Conservation (phyloP, 30 jellyfish, hydroid and myxozoan species). For the Pseudorhiza aurosa region DNA sequence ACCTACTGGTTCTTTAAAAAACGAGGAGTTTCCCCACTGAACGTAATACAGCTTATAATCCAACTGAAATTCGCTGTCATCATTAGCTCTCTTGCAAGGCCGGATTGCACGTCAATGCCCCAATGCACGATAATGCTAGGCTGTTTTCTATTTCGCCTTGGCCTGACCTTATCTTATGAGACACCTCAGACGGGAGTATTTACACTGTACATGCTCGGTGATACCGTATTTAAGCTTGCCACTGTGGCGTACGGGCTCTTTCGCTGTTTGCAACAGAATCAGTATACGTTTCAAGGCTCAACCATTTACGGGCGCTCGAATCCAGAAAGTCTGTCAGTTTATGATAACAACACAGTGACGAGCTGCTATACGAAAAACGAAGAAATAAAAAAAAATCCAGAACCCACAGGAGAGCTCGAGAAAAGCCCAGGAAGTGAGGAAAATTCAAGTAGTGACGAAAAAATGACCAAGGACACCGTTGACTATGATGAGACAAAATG, state of each 20-base stretch:
- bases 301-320: conserved; percentile 14
- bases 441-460: not conserved
- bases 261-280: not conserved
- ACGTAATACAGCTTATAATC: not conserved
- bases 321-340: not conserved
- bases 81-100: not conserved
- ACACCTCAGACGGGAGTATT: not conserved
- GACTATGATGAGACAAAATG: not conserved
- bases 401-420: not conserved
- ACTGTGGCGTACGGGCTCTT: not conserved
- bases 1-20: not conserved
- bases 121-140: conserved; percentile 10
- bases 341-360: not conserved
- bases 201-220: not conserved
- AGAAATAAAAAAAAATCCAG: not conserved
- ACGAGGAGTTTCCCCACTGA: not conserved
- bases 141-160: conserved; percentile 25
- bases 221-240: not conserved
- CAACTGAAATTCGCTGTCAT: not conserved
- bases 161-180: conserved; percentile 13
- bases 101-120: not conserved
- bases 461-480: not conserved
- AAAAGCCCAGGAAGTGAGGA: not conserved
- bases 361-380: not conserved
- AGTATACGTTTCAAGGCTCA: not conserved